Conservation (phyloP, 2,888 invertebrate species). For the Portevinia maculata region DNA sequence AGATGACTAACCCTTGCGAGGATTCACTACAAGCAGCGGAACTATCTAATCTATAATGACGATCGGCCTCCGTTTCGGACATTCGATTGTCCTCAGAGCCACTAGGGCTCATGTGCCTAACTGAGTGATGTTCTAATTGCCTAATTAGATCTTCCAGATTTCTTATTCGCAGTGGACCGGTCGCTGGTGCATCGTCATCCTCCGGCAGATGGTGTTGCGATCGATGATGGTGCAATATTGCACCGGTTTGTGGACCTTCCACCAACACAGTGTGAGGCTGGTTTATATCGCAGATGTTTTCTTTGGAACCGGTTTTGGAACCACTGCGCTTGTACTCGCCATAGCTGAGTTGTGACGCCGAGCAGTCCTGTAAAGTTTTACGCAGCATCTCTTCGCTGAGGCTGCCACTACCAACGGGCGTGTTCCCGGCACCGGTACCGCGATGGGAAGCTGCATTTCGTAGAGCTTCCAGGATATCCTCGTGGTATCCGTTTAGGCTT, state of each 20-base stretch:
- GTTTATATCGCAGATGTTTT: slow-evolving; percentile 89
- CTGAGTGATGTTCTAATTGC: slow-evolving; percentile 93
- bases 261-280: slow-evolving; percentile 85
- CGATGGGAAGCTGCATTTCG: slow-evolving; percentile 91
- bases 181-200: slow-evolving; percentile 90
- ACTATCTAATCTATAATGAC: slow-evolving; percentile 93
- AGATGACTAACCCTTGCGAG: slow-evolving; percentile 87
- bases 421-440: slow-evolving; percentile 85
- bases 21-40: slow-evolving; percentile 88
- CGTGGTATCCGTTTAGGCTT: slow-evolving; percentile 95
- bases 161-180: slow-evolving; percentile 93
- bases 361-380: slow-evolving; percentile 87
- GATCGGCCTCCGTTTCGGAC: slow-evolving; percentile 94
- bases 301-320: slow-evolving; percentile 86
- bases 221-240: slow-evolving; percentile 82
- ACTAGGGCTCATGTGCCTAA: slow-evolving; percentile 94
- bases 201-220: slow-evolving; percentile 83
- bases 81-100: slow-evolving; percentile 93
- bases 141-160: slow-evolving; percentile 95
- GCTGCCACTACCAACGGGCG: slow-evolving; percentile 86
- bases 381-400: slow-evolving; percentile 88
- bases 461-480: slow-evolving; percentile 94
- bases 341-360: slow-evolving; percentile 83
- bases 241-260: slow-evolving; percentile 80
- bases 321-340: slow-evolving; percentile 86